A percentile compares a stretch with the other conserved stretches of the same genome.
phyloP scores from a whole-genome alignment of 2,888 invertebrate species.

The Chironomus riparius region DNA sequence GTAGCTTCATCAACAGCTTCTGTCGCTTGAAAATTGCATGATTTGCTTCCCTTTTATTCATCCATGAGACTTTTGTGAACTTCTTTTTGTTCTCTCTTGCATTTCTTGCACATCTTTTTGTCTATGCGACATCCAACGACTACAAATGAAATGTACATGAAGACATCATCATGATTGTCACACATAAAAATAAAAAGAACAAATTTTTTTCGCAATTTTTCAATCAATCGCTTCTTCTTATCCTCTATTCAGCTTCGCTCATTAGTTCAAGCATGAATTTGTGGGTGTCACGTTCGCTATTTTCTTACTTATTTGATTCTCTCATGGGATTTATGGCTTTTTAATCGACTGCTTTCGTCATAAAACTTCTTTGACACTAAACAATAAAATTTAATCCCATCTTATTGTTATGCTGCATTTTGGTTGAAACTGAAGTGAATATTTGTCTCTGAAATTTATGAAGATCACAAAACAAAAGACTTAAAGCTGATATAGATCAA shows the following conservation, averaged over 20 bases:
- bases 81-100: not conserved
- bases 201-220: not conserved
- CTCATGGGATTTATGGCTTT: not conserved
- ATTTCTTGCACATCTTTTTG: not conserved
- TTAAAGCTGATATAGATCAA: too few relatives aligned
- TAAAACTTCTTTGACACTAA: not conserved
- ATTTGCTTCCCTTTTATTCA: not conserved
- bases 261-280: not conserved
- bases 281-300: not conserved
- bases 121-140: not conserved
- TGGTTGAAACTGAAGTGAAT: too few relatives aligned
- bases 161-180: not conserved
- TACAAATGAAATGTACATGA: not conserved
- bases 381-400: too few relatives aligned
- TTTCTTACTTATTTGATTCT: not conserved
- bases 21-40: not conserved
- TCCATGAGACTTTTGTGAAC: not conserved
- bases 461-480: too few relatives aligned
- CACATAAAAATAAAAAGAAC: not conserved
- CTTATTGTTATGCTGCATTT: too few relatives aligned
- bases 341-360: not conserved
- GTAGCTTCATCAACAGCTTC: not conserved
- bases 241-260: not conserved
- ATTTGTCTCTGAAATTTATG: too few relatives aligned
- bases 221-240: not conserved